These are phyloP conservation scores for Hippocampus mohnikei DNA, from an alignment of 2,113 vertebrate species.

Conservation along the genomic window DNA sequence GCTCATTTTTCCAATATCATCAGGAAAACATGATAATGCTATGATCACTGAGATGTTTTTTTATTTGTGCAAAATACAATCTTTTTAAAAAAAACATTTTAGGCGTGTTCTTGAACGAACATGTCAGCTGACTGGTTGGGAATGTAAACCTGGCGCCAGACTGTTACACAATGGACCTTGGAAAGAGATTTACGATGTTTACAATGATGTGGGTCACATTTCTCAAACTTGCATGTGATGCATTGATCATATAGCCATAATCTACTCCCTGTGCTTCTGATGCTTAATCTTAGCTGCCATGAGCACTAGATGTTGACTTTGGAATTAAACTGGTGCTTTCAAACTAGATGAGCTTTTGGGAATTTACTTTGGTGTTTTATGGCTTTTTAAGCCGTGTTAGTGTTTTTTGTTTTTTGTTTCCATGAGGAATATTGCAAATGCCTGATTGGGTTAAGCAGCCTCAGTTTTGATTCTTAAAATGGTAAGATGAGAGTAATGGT, in stretches of 20 bases:
- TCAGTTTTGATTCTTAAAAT: conserved; percentile 20
- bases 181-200: conserved; percentile 26
- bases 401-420: background rate
- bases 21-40: background rate
- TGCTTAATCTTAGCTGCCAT: background rate
- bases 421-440: background rate
- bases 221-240: conserved; percentile 37
- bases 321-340: background rate
- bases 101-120: conserved; percentile 6
- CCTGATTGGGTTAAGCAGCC: conserved; percentile 15
- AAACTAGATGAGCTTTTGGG: background rate
- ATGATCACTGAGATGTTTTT: background rate
- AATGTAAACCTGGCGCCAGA: conserved; percentile 19
- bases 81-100: background rate
- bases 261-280: conserved; percentile 19
- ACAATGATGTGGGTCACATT: conserved; percentile 28
- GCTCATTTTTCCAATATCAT: background rate
- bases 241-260: conserved; percentile 17
- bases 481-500: conserved; percentile 30
- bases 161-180: conserved; percentile 12
- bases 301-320: background rate
- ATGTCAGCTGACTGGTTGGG: conserved; percentile 17
- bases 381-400: background rate
- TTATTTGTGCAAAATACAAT: background rate
- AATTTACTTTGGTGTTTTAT: background rate